Conservation (phyloP, 2,797 vertebrate species). For the Sciurus carolinensis region DNA sequence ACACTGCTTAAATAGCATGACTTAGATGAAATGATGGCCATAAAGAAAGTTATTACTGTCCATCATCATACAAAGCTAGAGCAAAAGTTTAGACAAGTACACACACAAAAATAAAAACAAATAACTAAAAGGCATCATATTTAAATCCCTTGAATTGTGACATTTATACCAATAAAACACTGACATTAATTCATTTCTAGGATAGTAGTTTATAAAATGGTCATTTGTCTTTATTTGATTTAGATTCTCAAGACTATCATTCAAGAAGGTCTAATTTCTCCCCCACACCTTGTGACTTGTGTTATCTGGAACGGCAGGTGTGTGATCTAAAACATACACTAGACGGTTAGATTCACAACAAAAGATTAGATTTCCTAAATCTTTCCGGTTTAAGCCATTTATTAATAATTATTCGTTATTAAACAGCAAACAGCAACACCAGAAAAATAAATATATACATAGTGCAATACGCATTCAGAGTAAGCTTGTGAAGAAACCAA, state of each 20-base stretch:
- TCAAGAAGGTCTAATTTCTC: not conserved
- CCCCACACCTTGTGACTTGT: not conserved
- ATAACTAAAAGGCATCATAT: not conserved
- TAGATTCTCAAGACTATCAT: not conserved
- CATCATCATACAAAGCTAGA: not conserved
- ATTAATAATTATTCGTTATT: not conserved
- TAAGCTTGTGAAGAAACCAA: not conserved
- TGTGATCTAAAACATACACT: not conserved
- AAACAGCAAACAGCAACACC: not conserved
- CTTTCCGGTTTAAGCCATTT: not conserved
- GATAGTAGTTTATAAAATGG: not conserved
- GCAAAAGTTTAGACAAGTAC: not conserved
- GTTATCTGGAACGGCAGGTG: not conserved
- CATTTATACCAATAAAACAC: not conserved
- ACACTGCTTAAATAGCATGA: not conserved
- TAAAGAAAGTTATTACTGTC: not conserved
- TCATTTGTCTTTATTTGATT: not conserved
- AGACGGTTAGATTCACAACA: not conserved
- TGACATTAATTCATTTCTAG: not conserved
- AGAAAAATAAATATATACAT: not conserved
- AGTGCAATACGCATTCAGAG: not conserved
- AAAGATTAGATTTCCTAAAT: not conserved
- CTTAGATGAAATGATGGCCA: not conserved
- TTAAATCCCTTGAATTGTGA: not conserved
- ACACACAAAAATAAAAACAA: conserved; percentile 14